These are phyloP conservation scores for Procapra przewalskii DNA, from an alignment of 2,113 vertebrate genomes.

Conservation along the genomic window DNA sequence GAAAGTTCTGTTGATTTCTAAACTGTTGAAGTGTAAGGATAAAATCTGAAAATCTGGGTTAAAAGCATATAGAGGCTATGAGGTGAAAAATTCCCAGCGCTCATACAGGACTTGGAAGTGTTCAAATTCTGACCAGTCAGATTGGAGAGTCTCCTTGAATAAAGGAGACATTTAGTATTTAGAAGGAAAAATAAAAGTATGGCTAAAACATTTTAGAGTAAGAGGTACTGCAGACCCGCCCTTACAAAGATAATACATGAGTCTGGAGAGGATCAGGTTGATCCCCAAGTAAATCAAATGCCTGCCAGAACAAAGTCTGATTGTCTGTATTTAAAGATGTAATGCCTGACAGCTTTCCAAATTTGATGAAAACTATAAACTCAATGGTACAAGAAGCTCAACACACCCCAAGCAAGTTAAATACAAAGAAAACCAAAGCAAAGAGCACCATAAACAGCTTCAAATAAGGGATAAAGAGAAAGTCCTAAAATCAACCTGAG, in stretches of 20 bases:
- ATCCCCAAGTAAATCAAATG: neutral
- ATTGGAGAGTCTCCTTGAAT: neutral
- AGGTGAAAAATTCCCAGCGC: neutral
- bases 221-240: neutral
- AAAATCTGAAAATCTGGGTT: neutral
- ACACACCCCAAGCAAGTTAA: neutral
- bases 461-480: neutral
- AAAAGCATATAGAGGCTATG: neutral
- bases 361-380: neutral
- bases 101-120: neutral
- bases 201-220: neutral
- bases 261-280: neutral
- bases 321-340: neutral
- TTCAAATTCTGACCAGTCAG: neutral
- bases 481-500: neutral
- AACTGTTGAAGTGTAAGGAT: neutral
- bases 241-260: neutral
- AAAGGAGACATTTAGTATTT: neutral
- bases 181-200: neutral
- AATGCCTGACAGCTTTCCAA: neutral
- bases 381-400: neutral
- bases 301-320: neutral
- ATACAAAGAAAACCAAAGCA: neutral
- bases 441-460: neutral
- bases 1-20: neutral